Evolutionary conservation across 2,797 vertebrate genomes (phyloP).

Genomic region (Notamacropus eugenii): DNA sequence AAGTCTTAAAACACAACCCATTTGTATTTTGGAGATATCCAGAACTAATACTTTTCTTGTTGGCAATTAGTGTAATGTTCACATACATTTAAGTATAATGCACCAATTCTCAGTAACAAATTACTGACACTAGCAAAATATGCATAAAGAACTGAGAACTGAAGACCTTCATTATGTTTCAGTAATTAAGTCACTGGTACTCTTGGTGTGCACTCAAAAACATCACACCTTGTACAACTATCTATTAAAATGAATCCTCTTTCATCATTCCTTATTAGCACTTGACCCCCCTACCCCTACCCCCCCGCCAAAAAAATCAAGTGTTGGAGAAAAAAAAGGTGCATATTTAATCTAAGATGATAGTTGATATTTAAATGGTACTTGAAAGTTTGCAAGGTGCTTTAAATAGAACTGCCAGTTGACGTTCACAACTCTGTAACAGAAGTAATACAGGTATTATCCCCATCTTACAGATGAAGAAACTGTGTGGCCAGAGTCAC

Average conservation of each 20-base stretch:
- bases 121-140: not conserved
- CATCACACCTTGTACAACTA: conserved; percentile 4
- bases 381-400: not conserved
- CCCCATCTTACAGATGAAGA: not conserved
- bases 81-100: conserved; percentile 22
- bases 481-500: not conserved
- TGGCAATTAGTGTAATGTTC: conserved; percentile 7
- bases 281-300: too few relatives aligned
- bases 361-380: not conserved
- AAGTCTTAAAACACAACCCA: conserved; percentile 17
- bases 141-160: not conserved
- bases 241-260: conserved; percentile 7
- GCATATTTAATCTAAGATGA: not conserved
- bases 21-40: not conserved
- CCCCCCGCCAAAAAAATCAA: not conserved
- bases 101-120: not conserved
- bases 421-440: not conserved
- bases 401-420: not conserved
- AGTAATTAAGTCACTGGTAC: not conserved
- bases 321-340: not conserved
- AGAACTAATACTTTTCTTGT: conserved; percentile 9
- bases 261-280: not conserved
- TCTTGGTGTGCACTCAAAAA: conserved; percentile 42
- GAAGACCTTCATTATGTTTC: not conserved
- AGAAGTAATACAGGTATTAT: not conserved